phyloP scores from a whole-genome alignment of 2,113 vertebrate species.

The Poeciliopsis retropinna region DNA sequence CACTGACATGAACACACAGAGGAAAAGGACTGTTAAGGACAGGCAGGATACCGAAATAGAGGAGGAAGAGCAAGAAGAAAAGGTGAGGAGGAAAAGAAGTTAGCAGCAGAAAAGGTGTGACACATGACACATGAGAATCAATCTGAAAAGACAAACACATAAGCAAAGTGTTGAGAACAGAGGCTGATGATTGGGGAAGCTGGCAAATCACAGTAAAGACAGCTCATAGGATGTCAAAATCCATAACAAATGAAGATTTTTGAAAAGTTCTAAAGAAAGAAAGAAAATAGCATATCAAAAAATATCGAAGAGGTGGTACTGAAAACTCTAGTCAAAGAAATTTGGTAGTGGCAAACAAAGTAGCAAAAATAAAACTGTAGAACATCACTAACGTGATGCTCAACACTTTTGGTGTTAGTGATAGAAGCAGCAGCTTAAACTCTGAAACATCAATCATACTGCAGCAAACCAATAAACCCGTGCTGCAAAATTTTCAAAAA shows the following conservation, averaged over 20 bases:
- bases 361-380: no score
- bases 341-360: not conserved
- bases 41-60: conserved; percentile 36
- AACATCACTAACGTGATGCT: not conserved
- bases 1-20: conserved; percentile 7
- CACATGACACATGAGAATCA: conserved; percentile 8
- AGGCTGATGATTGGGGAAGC: not conserved
- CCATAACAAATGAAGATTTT: no score
- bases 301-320: not conserved
- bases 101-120: conserved; percentile 18
- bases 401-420: not conserved
- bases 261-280: not conserved
- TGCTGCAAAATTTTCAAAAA: not conserved
- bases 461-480: not conserved
- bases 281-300: not conserved
- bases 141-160: conserved; percentile 12
- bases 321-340: not conserved
- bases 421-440: not conserved
- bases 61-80: conserved; percentile 21
- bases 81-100: conserved; percentile 29
- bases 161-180: conserved; percentile 10
- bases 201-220: conserved; percentile 10
- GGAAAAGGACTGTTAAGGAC: not conserved
- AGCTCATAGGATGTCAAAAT: not conserved
- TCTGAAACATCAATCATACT: not conserved